Evolutionary conservation across 2,888 invertebrate genomes (phyloP), one percentile per base, ranked within the genome.

Genomic region (Phyto melanocephala): DNA sequence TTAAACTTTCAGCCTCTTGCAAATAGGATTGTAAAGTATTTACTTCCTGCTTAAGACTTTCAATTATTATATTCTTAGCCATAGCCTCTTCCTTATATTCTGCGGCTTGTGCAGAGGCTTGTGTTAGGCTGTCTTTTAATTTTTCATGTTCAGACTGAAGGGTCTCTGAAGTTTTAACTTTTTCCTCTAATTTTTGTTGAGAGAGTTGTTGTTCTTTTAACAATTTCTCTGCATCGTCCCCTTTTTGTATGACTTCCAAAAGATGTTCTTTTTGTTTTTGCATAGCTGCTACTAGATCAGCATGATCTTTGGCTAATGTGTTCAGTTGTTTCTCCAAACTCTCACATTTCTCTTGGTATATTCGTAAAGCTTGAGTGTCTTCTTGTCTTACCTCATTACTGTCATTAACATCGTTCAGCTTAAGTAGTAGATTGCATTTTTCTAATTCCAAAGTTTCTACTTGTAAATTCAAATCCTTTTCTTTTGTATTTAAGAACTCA

Each of bases 401-500:
- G 15, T 84, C 71, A 70, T 86, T 83, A 72, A 87, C 85, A 76
- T 89, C 88, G 65, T 89, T 87, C 6, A 89, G 84, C 85, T 88
- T 88, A 62, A 87, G 87, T 11, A 88, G 76, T 24, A 89, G 85
- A 86, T 89, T 88, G 24, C 86, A 87, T 76, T 87, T 87, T 76
- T 89, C 87, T 54, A 87, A 79, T 81, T 90, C 90, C 11, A 89
- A 76, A 1, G 84, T 74, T 40, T 89, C 87, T 1, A 87, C 62
- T 74, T 88, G 86, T 6, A 87, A 74, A 68, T 91, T 76, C 45
- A 91, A 86, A 47, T 89, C 88, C 70, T 91, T 89, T 4, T 86
- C 83, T 11, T 82, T 84, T 3, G 65, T 72, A 1, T 74, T 70
- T 45, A 91, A 90, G 6, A 89, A 68, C 37, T 90, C 86, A 76